Evolutionary conservation across 2,113 vertebrate genomes (phyloP).

Genomic region (Platysternon megacephalum): DNA sequence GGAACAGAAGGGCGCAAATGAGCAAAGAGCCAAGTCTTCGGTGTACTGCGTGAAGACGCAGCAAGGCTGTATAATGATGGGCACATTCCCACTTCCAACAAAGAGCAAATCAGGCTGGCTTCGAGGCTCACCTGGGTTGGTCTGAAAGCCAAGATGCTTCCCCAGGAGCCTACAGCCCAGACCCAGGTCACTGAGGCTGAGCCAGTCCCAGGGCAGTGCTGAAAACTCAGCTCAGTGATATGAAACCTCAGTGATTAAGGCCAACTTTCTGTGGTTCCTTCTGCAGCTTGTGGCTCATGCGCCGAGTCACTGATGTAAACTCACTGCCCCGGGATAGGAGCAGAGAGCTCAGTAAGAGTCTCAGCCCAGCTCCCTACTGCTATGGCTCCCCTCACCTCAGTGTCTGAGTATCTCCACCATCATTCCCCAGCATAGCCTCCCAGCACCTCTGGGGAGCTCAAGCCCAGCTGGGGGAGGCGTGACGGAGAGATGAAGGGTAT

Average conservation of each 20-base stretch:
- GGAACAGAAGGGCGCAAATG: background rate
- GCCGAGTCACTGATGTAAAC: background rate
- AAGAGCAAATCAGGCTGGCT: background rate
- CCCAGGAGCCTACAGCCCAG: background rate
- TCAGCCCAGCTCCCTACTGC: background rate
- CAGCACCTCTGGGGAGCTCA: background rate
- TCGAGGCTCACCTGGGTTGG: background rate
- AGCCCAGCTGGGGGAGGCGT: no score
- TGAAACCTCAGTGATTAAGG: background rate
- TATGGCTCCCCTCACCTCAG: background rate
- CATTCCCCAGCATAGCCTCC: background rate
- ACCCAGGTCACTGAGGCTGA: background rate
- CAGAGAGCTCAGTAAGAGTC: background rate
- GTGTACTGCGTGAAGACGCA: background rate
- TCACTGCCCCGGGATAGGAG: background rate
- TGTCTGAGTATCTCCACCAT: background rate
- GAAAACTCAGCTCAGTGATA: background rate
- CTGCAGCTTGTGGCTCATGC: background rate
- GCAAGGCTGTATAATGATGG: background rate
- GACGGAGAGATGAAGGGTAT: no score
- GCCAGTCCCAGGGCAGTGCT: background rate
- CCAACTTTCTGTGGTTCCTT: background rate
- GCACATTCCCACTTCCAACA: background rate
- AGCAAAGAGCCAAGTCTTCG: background rate
- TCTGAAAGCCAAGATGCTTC: background rate